Evolutionary conservation across 2,113 vertebrate species (phyloP).

Genomic region (Tragulus kanchil): DNA sequence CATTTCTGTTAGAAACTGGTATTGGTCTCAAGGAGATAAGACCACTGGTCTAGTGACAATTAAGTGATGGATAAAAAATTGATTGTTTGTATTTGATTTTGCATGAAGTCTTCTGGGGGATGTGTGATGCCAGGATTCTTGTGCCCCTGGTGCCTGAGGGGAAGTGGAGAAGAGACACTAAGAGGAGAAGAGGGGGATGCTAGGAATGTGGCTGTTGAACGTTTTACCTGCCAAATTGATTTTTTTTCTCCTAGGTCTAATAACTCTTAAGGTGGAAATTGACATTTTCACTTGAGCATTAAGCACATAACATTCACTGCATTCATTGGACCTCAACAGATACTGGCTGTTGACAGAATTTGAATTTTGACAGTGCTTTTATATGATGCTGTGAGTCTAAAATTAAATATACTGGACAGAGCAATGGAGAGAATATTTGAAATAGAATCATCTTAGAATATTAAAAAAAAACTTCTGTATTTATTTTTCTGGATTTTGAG

Average conservation of each 20-base stretch:
- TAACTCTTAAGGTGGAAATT: constrained; percentile 50
- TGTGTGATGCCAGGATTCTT: neutral
- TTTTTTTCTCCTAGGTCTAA: constrained; percentile 2
- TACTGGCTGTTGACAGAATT: constrained; percentile 32
- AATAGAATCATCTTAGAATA: constrained; percentile 25
- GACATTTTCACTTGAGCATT: constrained; percentile 56
- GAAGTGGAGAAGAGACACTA: neutral
- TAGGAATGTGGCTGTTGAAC: neutral
- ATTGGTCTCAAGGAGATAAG: neutral
- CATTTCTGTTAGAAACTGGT: constrained; percentile 27
- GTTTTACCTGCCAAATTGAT: neutral
- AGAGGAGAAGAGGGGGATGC: neutral
- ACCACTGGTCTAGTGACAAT: constrained; percentile 41
- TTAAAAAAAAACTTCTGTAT: neutral
- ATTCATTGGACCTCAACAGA: constrained; percentile 28
- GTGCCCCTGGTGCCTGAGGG: neutral
- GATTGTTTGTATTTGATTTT: constrained; percentile 59
- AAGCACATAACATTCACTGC: constrained; percentile 41
- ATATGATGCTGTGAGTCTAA: neutral
- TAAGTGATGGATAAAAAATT: constrained; percentile 8
- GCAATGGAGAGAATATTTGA: constrained; percentile 20
- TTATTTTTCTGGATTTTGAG: neutral
- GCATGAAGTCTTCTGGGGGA: neutral
- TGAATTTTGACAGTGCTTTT: constrained; percentile 38
- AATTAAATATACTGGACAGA: constrained; percentile 51